Evolutionary conservation across 2,888 invertebrate species (phyloP), one percentile per base, ranked within the genome.

Genomic region (Phengaris arion): DNA sequence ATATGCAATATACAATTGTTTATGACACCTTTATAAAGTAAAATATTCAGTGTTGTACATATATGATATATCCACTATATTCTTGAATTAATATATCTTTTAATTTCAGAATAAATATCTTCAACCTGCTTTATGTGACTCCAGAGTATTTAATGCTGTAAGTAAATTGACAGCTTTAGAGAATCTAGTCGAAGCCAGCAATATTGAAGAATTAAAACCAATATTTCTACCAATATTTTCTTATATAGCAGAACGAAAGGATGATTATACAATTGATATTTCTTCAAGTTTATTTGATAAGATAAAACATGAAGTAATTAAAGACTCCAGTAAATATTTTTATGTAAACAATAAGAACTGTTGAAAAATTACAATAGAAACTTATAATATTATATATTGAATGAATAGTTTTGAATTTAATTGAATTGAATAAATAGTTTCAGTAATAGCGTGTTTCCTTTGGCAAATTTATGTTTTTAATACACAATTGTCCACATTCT

Each of bases 81-180:
- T 57, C 15, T 15, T 59, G 9, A 59, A 22, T 22, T 10, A 57
- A 22, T 22, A 59, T 22, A 15, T 57, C 6, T 57, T 76, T 76
- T 76, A 46, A 75, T 91, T 91, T 75, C 89, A 93, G 93, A 89
- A 87, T 78, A 88, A 90, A 82, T 90, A 84, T 80, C 81, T 92
- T 57, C 84, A 82, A 74, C 86, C 86, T 76, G 88, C 89, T 0
- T 75, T 91, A 6, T 81, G 82, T 9, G 83, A 88, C 70, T 79
- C 74, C 46, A 86, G 89, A 82, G 85, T 91, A 8, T 75, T 80
- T 55, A 78, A 76, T 5, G 84, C 85, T 1, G 76, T 87, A 22
- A 81, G 82, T 15, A 87, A 86, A 80, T 80, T 90, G 22, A 79
- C 82, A 54, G 78, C 82, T 10, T 80, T 86, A 55, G 82, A 85